Evolutionary conservation across 2,888 invertebrate genomes (phyloP).

Genomic region (Ophioninae sp.): DNA sequence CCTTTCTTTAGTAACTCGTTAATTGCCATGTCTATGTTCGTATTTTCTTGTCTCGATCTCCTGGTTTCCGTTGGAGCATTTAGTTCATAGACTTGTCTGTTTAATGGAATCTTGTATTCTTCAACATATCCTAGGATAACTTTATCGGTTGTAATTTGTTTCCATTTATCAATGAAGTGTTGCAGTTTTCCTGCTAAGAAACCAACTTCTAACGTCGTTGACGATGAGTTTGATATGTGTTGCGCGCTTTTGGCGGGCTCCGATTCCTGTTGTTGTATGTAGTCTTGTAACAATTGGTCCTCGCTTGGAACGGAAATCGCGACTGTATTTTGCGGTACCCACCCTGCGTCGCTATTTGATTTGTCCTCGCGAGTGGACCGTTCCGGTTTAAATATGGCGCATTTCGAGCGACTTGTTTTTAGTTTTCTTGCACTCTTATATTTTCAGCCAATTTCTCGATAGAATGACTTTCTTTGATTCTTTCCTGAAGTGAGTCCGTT

Average conservation of each 20-base stretch:
- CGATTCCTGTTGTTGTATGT: conserved; percentile 18
- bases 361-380: conserved; percentile 19
- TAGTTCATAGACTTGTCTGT: conserved; percentile 12
- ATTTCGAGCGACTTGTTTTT: conserved; percentile 16
- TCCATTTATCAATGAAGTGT: conserved; percentile 37
- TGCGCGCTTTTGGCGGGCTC: conserved; percentile 14
- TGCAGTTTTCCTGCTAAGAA: conserved; percentile 40
- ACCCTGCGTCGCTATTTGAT: conserved; percentile 10
- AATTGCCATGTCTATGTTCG: conserved; percentile 28
- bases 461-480: conserved; percentile 31
- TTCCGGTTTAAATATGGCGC: conserved; percentile 24
- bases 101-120: conserved; percentile 52
- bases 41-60: conserved; percentile 34
- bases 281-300: conserved; percentile 10
- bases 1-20: conserved; percentile 45
- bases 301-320: conserved; percentile 23
- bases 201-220: conserved; percentile 37
- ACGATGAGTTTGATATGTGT: conserved; percentile 18
- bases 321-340: conserved; percentile 17
- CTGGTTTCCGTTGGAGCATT: conserved; percentile 29
- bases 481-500: conserved; percentile 16
- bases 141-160: conserved; percentile 31
- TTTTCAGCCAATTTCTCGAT: conserved; percentile 29
- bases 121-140: conserved; percentile 33
- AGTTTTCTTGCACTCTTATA: conserved; percentile 20